Base-by-base conservation (phyloP, 2,113 vertebrate species). In the Anser cygnoides region DNA sequence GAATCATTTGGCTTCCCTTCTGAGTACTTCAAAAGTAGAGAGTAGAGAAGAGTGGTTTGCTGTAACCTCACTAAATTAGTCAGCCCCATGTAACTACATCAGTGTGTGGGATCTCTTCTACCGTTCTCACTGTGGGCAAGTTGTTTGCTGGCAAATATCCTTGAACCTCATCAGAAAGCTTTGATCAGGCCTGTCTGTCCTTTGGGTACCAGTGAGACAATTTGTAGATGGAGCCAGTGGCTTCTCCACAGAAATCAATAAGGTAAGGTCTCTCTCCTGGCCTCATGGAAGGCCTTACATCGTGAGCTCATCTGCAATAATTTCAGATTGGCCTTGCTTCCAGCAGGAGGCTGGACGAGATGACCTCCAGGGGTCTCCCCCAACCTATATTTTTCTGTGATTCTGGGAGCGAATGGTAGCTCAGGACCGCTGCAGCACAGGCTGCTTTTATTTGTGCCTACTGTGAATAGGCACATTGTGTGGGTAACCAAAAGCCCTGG, bases 301-400 rank as follows among this genome's bases (percentile, higher is more conserved):
- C 61, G 1, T 4, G 8, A 92, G 12, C 26, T 87, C 26, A 10
- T 54, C 26, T 66, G 29, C 13, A 50, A 6, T 17, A 12, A 35
- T 25, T 50, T 20, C 62, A 62, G 77, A 33, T 8, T 85, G 44
- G 52, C 55, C 67, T 44, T 49, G 49, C 37, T 85, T 58, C 76
- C 55, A 68, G 81, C 1, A 2, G 52, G 10, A 67, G 65, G 3
- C 17, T 66, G 67, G 79, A 3, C 79, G 19, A 16, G 85, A 37
- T 68, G 80, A 93, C 94, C 94, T 93, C 94, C 94, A 91, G 95
- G 79, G 89, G 89, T 95, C 83, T 93, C 92, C 87, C 86, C 83
- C 1, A 3, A 71, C 65, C 84, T 78, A 67, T 7, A 4, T 71
- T 93, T 86, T 67, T 28, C 61, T 68, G n/a, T 33, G 57, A 49